Evolutionary conservation across 2,888 invertebrate species (phyloP), one percentile per base, ranked within the genome.

Genomic region (Pristionchus japonicus): DNA sequence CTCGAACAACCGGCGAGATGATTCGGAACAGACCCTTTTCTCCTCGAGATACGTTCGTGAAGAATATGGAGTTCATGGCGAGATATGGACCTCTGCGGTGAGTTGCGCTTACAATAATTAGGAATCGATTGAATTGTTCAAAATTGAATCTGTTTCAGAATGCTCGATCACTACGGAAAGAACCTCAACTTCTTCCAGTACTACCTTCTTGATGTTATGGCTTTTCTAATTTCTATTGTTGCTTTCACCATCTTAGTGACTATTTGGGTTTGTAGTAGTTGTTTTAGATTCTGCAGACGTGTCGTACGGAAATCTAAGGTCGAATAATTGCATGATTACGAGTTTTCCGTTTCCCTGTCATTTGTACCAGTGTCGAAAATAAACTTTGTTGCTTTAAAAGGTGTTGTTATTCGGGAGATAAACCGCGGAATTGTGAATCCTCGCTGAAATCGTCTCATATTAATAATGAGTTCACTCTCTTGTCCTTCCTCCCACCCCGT

Each of bases 51-150:
- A 85, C 85, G 13, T 85, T 85, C 31, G 85, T 85, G 15, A 34
- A 40, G 37, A 85, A 85, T 15, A 85, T 85, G 85, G 85, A 85
- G 27, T 85, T 85, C 43, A 37, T 85, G 43, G 85, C 85, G 23
- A n/a, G 47, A 37, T 85, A 64, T 17, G 85, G 85, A 1, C 85
- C 85, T 31, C 20, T 85, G 7, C 11, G 85, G 85, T 85, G 37
- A 70, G 27, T 1, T 31, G 6, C 7, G 23, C 6, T 31, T 4
- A 3, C 3, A 34, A 17, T 37, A 11, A 13, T 31, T 17, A 40
- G 34, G n/a, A n/a, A n/a, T n/a, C 67, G 3, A 34, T 70, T 23
- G 23, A 37, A 40, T 31, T 13, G 3, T 37, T 70, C 20, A 23
- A n/a, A 27, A 15, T 43, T n/a, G n/a, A n/a, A n/a, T 80, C 6